Evolutionary conservation across 2,888 invertebrate species (phyloP), one percentile per base, ranked within the genome.

Genomic region (Lasioglossum oenotherae): DNA sequence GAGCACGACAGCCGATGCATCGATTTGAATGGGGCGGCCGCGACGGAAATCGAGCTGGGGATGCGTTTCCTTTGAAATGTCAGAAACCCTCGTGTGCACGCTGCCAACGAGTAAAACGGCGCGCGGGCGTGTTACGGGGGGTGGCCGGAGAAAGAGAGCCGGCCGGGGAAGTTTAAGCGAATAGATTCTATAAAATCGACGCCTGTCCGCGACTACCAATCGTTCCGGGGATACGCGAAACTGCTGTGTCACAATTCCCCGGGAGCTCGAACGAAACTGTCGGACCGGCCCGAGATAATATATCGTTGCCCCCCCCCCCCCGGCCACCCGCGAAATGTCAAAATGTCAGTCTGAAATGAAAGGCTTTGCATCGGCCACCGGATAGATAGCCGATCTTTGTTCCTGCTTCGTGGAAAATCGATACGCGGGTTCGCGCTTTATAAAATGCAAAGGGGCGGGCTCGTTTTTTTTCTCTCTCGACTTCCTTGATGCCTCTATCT

Each of bases 31-130:
- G 83, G 87, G 60, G 69, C 53, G 38, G 71, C 44, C 46, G 71
- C 46, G 74, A 60, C 89, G 89, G 90, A 87, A 90, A 89, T 90
- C 87, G 82, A 86, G 76, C 81, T 76, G 53, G 84, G 53, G 84
- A 71, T 71, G 80, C 44, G 82, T 77, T 82, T 74, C 83, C 84
- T 90, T 90, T 78, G 80, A 84, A 86, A 85, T 71, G 85, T 90
- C 89, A 89, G 88, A 88, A 86, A 87, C 78, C 79, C 69, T 72
- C 41, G 69, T 72, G 67, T 46, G 38, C 16, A 12, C 57, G n/a
- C n/a, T 69, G 35, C 69, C 10, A 46, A 57, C 75, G 72, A 31
- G 44, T 64, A 57, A 57, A 35, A 27, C 31, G 27, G 31, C 64
- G 3, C 46, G 3, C 46, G n/a, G 2, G 31, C 64, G 64, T 16